Conservation (phyloP, 2,113 vertebrate genomes). For the Acanthochromis polyacanthus region DNA sequence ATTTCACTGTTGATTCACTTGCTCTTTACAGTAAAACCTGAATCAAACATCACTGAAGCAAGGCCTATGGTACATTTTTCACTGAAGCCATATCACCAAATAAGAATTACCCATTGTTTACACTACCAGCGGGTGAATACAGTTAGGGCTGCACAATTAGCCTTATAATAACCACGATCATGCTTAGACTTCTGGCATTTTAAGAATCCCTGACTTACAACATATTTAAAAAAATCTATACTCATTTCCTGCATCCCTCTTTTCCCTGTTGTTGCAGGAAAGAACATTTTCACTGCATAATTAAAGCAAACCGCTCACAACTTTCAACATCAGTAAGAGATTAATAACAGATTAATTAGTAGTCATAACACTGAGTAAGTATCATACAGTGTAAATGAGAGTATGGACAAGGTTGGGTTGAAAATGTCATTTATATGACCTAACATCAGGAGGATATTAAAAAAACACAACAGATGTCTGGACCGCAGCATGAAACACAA, state of each 20-base stretch:
- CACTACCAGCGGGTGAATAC: background rate
- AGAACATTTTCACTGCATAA: background rate
- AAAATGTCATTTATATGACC: background rate
- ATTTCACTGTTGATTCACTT: background rate
- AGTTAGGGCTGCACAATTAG: slow-evolving; percentile 42
- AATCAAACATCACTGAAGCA: slow-evolving; percentile 6
- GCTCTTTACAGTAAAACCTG: background rate
- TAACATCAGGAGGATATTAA: no score
- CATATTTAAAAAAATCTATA: background rate
- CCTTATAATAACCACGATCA: slow-evolving; percentile 57
- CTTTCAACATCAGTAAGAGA: no score
- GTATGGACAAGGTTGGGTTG: no score
- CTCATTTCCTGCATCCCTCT: background rate
- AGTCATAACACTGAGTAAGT: no score
- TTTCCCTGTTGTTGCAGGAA: background rate
- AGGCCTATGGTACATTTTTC: background rate
- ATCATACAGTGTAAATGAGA: no score
- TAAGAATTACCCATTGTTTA: slow-evolving; percentile 2
- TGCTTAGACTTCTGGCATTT: slow-evolving; percentile 18
- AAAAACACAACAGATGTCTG: background rate
- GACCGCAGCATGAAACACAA: slow-evolving; percentile 1
- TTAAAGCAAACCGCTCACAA: background rate
- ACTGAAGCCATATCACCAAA: slow-evolving; percentile 12
- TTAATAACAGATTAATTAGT: no score
- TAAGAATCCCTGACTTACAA: background rate